Evolutionary conservation across 1,140 invertebrate species (phyloP).

Genomic region (Aphelenchoides fujianensis): DNA sequence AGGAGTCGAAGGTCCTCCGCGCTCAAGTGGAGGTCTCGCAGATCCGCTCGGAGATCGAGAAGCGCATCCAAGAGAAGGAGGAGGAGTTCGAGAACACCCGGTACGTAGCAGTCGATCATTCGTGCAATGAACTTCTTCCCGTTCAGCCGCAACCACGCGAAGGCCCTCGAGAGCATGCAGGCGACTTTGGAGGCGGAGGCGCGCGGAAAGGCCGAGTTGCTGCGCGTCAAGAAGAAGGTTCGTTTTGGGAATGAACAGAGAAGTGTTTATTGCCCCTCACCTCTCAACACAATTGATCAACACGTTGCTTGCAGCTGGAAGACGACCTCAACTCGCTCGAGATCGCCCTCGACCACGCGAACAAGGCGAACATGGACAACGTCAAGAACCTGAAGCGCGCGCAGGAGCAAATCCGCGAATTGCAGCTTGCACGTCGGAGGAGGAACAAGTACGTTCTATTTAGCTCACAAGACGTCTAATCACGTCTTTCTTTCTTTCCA

Average conservation of each 20-base stretch:
- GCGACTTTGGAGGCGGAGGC: conserved; percentile 96
- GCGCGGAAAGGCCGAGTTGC: conserved; percentile 96
- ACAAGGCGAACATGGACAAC: conserved; percentile 94
- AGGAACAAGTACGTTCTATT: no score
- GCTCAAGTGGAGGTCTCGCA: conserved; percentile 94
- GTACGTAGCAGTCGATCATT: no score
- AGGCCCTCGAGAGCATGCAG: conserved; percentile 77
- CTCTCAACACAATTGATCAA: no score
- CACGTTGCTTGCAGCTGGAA: no score
- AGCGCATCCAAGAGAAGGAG: conserved; percentile 97
- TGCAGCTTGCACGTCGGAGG: conserved; percentile 73
- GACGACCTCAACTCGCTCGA: conserved; percentile 98
- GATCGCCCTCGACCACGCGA: conserved; percentile 93
- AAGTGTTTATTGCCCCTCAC: no score
- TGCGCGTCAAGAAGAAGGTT: conserved; percentile 99
- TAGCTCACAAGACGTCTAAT: no score
- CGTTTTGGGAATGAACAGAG: no score
- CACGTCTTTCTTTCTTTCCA: conserved; percentile 30
- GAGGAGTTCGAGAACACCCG: conserved; percentile 99
- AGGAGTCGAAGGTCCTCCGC: conserved; percentile 88
- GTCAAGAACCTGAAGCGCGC: conserved; percentile 95
- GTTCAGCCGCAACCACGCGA: not conserved
- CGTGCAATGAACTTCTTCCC: no score
- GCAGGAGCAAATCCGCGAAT: conserved; percentile 84
- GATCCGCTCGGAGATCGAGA: conserved; percentile 82